phyloP scores from a whole-genome alignment of 2,113 vertebrate genomes.

The Gavialis gangeticus region DNA sequence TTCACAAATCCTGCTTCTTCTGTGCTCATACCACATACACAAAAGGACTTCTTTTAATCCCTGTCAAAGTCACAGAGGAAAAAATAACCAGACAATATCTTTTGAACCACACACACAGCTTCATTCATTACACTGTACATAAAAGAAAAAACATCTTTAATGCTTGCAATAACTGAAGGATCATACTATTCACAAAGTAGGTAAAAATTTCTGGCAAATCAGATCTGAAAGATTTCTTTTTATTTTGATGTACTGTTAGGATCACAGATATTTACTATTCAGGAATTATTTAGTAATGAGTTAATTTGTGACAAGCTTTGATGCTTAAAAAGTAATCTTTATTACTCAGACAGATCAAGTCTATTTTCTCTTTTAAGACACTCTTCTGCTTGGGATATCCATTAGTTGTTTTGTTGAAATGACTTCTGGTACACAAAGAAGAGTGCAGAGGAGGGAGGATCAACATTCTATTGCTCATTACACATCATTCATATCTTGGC shows the following conservation, averaged over 20 bases:
- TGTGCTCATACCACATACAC: conserved; percentile 29
- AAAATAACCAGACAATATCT: conserved; percentile 58
- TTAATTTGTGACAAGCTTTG: not conserved
- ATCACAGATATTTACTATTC: not conserved
- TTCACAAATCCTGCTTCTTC: conserved; percentile 44
- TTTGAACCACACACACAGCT: conserved; percentile 47
- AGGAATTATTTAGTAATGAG: not conserved
- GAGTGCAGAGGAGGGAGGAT: not conserved
- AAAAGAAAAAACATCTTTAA: not conserved
- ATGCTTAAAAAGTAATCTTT: not conserved
- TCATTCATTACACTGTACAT: conserved; percentile 18
- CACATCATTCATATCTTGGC: not conserved
- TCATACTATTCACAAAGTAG: not conserved
- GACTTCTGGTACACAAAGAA: not conserved
- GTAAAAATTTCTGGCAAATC: not conserved
- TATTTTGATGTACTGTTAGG: not conserved
- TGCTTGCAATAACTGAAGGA: not conserved
- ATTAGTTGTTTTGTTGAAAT: not conserved
- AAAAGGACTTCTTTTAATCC: conserved; percentile 48
- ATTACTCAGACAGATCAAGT: not conserved
- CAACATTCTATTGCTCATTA: not conserved
- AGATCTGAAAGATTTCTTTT: not conserved
- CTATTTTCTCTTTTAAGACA: not conserved
- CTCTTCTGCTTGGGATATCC: too few relatives aligned
- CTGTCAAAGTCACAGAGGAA: conserved; percentile 40